Percentiles rank a stretch among this genome's conserved stretches.
These are phyloP conservation scores for Lacanobia wlatinum DNA, from an alignment of 2,888 invertebrate species.

Conservation along the genomic window DNA sequence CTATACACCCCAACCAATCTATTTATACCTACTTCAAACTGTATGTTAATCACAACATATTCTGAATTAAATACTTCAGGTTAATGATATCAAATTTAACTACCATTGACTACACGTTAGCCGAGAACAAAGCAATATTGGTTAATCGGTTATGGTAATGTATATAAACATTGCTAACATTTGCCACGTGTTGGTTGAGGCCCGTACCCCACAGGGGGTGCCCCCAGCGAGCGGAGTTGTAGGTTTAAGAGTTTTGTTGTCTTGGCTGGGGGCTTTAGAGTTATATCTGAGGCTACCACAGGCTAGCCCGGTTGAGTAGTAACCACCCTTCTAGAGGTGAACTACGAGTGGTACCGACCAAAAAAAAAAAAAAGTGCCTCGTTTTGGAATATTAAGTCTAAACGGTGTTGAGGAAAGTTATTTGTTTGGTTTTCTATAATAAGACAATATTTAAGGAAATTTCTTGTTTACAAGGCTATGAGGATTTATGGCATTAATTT, in stretches of 20 bases:
- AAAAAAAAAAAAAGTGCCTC: too few relatives aligned
- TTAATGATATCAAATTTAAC: conserved; percentile 36
- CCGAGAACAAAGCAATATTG: conserved; percentile 40
- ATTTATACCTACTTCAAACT: conserved; percentile 19
- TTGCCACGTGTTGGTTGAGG: conserved; percentile 7
- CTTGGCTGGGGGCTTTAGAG: too few relatives aligned
- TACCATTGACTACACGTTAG: conserved; percentile 26
- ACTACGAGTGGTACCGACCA: too few relatives aligned
- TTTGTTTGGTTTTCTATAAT: background rate
- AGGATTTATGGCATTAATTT: background rate
- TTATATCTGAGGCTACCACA: too few relatives aligned
- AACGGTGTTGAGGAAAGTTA: background rate
- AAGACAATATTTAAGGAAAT: background rate
- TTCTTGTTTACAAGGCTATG: background rate
- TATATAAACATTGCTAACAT: conserved; percentile 28
- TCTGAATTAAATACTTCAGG: conserved; percentile 23
- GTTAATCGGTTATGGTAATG: conserved; percentile 18
- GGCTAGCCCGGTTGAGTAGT: too few relatives aligned
- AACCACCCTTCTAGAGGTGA: too few relatives aligned
- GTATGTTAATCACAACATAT: conserved; percentile 5
- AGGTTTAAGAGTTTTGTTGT: too few relatives aligned
- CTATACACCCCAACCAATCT: background rate
- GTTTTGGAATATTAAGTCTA: background rate
- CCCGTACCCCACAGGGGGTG: too few relatives aligned
- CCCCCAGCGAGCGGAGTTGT: too few relatives aligned